These are phyloP conservation scores for Orius insidiosus DNA, from an alignment of 1,140 invertebrate species.

Conservation along the genomic window DNA sequence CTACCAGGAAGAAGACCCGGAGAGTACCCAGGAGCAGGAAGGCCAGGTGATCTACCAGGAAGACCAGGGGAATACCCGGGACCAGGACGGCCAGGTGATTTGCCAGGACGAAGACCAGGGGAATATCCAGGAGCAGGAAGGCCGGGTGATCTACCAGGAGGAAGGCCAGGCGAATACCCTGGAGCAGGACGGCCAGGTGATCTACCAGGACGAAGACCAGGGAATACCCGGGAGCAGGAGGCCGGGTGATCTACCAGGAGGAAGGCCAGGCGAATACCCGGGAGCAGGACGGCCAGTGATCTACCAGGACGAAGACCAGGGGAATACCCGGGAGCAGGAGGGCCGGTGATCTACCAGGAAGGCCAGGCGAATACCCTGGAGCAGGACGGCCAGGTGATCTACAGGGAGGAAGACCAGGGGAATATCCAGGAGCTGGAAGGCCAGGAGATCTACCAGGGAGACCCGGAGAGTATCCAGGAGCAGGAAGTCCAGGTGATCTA, in stretches of 20 bases:
- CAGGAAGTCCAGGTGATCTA: too few species aligned
- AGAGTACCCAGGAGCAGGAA: constrained; percentile 15
- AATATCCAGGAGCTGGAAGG: constrained; percentile 11
- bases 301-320: constrained; percentile 14
- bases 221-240: constrained; percentile 9
- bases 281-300: constrained; percentile 1
- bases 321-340: constrained; percentile 10
- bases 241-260: constrained; percentile 10
- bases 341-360: constrained; percentile 7
- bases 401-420: constrained; percentile 16
- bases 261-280: constrained; percentile 17
- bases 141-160: constrained; percentile 3
- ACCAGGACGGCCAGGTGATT: constrained; percentile 11
- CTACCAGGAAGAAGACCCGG: constrained; percentile 11
- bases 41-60: constrained; percentile 6
- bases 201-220: constrained; percentile 1
- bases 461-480: too few species aligned
- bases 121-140: constrained; percentile 8
- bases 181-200: constrained; percentile 12
- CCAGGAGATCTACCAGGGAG: constrained; percentile 5
- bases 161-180: constrained; percentile 16
- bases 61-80: constrained; percentile 3
- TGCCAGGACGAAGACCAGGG: too few species aligned
- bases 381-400: too few species aligned
- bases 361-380: constrained; percentile 12